Percentiles rank a stretch among this genome's conserved stretches.
Conservation (phyloP, 2,888 invertebrate species). For the Acleris holmiana region DNA sequence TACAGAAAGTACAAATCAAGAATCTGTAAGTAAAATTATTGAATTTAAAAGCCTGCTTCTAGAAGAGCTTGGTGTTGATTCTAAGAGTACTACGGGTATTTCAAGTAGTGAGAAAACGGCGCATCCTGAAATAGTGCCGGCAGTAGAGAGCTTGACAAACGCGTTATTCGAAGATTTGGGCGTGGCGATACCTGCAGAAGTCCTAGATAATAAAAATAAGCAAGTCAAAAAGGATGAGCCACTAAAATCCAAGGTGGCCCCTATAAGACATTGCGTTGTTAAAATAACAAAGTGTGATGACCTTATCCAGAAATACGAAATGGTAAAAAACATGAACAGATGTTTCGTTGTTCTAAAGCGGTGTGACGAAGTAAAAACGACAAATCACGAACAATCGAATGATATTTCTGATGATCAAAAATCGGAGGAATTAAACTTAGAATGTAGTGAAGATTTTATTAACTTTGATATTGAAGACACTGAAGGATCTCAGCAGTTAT, state of each 20-base stretch:
- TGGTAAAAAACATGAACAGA: conserved; percentile 46
- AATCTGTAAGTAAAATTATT: conserved; percentile 45
- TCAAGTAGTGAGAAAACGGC: conserved; percentile 13
- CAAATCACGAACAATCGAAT: conserved; percentile 3
- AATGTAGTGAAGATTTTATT: conserved; percentile 27
- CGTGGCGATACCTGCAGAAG: conserved; percentile 4
- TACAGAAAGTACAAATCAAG: conserved; percentile 7
- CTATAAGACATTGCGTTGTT: conserved; percentile 48
- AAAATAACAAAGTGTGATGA: conserved; percentile 58
- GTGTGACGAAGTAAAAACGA: conserved; percentile 41
- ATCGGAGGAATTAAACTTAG: background rate
- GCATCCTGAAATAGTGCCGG: background rate
- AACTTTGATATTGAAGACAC: conserved; percentile 21
- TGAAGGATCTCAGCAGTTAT: conserved; percentile 36
- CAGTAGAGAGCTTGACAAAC: conserved; percentile 22
- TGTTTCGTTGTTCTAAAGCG: conserved; percentile 58
- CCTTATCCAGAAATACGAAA: conserved; percentile 51
- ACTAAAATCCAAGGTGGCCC: background rate
- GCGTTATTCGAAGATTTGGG: conserved; percentile 33
- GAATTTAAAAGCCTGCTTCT: conserved; percentile 53
- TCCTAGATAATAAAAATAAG: conserved; percentile 1
- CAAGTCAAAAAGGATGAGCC: background rate
- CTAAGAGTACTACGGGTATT: conserved; percentile 6
- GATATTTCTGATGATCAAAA: background rate
- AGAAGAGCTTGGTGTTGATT: conserved; percentile 51